Percentiles rank a stretch among this genome's conserved stretches.
These are phyloP conservation scores for Pantherophis vulpinus DNA, from an alignment of 2,797 vertebrate genomes.

Conservation along the genomic window DNA sequence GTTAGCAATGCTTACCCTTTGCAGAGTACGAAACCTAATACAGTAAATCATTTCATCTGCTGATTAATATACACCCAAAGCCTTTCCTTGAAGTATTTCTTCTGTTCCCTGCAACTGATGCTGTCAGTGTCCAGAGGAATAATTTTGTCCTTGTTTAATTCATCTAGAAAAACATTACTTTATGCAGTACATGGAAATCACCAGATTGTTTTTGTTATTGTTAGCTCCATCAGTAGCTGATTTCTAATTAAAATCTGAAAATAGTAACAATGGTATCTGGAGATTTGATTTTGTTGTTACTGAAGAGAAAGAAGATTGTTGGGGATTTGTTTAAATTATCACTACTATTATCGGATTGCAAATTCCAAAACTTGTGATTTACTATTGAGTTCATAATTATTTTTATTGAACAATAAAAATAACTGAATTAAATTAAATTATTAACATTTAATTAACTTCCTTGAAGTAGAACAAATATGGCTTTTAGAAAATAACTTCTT, in stretches of 20 bases:
- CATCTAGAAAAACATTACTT: conserved; percentile 22
- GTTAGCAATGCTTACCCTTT: conserved; percentile 80
- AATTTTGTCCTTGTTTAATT: background rate
- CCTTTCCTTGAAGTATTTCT: conserved; percentile 66
- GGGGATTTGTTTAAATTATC: background rate
- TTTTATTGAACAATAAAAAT: background rate
- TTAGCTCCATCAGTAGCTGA: background rate
- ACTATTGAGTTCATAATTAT: background rate
- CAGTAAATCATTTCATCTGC: conserved; percentile 84
- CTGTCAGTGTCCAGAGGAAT: conserved; percentile 39
- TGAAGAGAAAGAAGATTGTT: background rate
- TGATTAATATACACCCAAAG: conserved; percentile 66
- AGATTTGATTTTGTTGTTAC: background rate
- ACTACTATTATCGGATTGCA: background rate
- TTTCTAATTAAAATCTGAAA: background rate
- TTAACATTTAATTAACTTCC: background rate
- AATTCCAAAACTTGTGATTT: background rate
- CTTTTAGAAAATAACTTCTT: background rate
- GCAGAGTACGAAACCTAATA: conserved; percentile 78
- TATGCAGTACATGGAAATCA: conserved; percentile 12
- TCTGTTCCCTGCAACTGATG: conserved; percentile 52
- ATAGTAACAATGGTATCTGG: background rate
- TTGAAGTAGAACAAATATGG: background rate
- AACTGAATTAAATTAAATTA: background rate
- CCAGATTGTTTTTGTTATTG: background rate